Base-by-base conservation (phyloP, 2,113 vertebrate genomes). In the Noctilio leporinus region DNA sequence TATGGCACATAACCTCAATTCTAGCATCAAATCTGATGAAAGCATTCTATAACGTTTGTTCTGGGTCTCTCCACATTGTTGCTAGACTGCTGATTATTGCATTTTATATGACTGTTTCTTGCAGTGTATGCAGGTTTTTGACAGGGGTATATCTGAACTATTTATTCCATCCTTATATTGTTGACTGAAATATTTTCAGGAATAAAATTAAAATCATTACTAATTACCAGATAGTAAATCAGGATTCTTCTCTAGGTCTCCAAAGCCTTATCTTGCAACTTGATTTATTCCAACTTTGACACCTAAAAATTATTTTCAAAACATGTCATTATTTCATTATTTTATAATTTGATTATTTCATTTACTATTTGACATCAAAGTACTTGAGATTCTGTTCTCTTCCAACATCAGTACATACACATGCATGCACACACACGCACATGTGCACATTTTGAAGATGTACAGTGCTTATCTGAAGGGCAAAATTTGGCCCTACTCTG, bases 401-500 rank as follows among this genome's bases (percentile, higher is more conserved):
- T 80, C 47, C 9, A 70, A 35, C 24, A 26, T 43, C 14, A 65
- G 3, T 20, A 49, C 16, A 62, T 26, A 35, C 28, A 8, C 24
- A 47, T 43, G 26, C 26, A 78, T 26, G 26, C 14, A 7, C 35
- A 45, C n/a, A 51, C 49, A 57, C 17, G 38, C 89, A 57, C 45
- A 30, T 47, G 0, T 16, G 49, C 6, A 0, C 43, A 78, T 83
- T 91, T 93, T 95, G 47, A 96, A 90, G 90, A 65, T 96, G 0
- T 87, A 2, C 77, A 47, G 10, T 94, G 45, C 89, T 95, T 95
- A 28, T 35, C 0, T 76, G 91, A 93, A 96, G 67, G 89, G 86
- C 80, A 97, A 84, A 98, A 89, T 70, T 94, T 93, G 1, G n/a
- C 87, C 51, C 9, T 95, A 62, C 90, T 96, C 95, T 91, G n/a